Percentiles rank a stretch among this genome's conserved stretches.
phyloP scores from a whole-genome alignment of 1,140 invertebrate species.

The Zelostemma sp. region DNA sequence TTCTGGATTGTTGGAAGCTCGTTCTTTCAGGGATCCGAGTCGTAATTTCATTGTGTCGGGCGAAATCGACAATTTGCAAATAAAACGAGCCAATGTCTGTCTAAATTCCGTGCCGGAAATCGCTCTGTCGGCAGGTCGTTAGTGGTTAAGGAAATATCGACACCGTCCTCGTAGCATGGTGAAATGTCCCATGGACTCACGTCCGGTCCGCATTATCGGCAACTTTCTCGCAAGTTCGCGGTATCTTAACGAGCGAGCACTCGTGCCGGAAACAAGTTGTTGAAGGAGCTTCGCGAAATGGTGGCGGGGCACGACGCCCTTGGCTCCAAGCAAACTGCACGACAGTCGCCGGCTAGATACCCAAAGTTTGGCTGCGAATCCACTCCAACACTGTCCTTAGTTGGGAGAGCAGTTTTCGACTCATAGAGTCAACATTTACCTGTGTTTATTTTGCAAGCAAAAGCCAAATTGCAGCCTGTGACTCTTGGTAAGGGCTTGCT shows the following conservation, averaged over 20 bases:
- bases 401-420: background rate
- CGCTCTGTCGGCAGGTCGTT: constrained; percentile 6
- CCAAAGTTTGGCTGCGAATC: constrained; percentile 1
- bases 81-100: background rate
- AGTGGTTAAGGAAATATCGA: constrained; percentile 8
- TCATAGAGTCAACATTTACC: background rate
- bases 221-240: constrained; percentile 12
- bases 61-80: background rate
- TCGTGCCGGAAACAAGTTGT: constrained; percentile 22
- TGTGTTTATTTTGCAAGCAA: background rate
- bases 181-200: background rate
- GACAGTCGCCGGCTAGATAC: background rate
- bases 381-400: background rate
- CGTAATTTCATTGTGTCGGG: background rate
- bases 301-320: constrained; percentile 1
- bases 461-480: background rate
- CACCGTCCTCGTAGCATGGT: constrained; percentile 3
- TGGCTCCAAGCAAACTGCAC: constrained; percentile 7
- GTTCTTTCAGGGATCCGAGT: background rate
- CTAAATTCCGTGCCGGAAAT: background rate
- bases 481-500: background rate
- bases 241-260: constrained; percentile 25
- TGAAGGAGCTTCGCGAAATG: constrained; percentile 13
- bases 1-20: too few species aligned
- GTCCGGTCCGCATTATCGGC: constrained; percentile 8